Evolutionary conservation across 1,140 invertebrate species (phyloP).

Genomic region (Antheraea pernyi): DNA sequence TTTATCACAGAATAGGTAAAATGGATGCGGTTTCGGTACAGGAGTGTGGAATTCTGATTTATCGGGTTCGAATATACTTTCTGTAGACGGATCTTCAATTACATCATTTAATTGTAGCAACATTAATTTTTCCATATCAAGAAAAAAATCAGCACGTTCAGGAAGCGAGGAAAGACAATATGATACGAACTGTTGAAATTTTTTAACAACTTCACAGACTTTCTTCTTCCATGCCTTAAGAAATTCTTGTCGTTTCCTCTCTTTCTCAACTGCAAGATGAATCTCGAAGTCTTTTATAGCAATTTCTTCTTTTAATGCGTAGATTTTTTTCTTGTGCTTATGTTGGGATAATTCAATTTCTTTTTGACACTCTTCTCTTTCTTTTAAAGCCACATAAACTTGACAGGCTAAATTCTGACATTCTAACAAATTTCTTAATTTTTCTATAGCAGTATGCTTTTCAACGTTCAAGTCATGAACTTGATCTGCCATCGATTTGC

Average conservation of each 20-base stretch:
- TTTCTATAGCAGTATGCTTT: slow-evolving; percentile 60
- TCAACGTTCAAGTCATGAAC: slow-evolving; percentile 61
- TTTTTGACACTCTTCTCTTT: slow-evolving; percentile 50
- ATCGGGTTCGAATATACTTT: slow-evolving; percentile 53
- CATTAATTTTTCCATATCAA: slow-evolving; percentile 69
- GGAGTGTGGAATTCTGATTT: slow-evolving; percentile 38
- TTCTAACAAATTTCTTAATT: slow-evolving; percentile 47
- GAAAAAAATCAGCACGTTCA: slow-evolving; percentile 64
- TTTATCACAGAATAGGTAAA: slow-evolving; percentile 58
- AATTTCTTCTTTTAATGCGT: slow-evolving; percentile 41
- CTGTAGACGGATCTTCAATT: slow-evolving; percentile 45
- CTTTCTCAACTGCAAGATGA: slow-evolving; percentile 44
- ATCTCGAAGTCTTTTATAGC: slow-evolving; percentile 54
- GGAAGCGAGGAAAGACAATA: slow-evolving; percentile 59
- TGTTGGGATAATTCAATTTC: slow-evolving; percentile 41
- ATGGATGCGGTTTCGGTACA: slow-evolving; percentile 51
- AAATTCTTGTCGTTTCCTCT: slow-evolving; percentile 44
- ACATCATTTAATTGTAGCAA: slow-evolving; percentile 54
- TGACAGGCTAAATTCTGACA: slow-evolving; percentile 66
- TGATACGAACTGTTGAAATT: slow-evolving; percentile 61
- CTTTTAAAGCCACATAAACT: slow-evolving; percentile 65
- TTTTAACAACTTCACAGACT: slow-evolving; percentile 60
- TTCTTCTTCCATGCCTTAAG: slow-evolving; percentile 59
- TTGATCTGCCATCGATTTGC: slow-evolving; percentile 33
- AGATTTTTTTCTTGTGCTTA: slow-evolving; percentile 51